Evolutionary conservation across 1,140 invertebrate species (phyloP), one percentile per base, ranked within the genome.

Genomic region (Apocrypta bakeri): DNA sequence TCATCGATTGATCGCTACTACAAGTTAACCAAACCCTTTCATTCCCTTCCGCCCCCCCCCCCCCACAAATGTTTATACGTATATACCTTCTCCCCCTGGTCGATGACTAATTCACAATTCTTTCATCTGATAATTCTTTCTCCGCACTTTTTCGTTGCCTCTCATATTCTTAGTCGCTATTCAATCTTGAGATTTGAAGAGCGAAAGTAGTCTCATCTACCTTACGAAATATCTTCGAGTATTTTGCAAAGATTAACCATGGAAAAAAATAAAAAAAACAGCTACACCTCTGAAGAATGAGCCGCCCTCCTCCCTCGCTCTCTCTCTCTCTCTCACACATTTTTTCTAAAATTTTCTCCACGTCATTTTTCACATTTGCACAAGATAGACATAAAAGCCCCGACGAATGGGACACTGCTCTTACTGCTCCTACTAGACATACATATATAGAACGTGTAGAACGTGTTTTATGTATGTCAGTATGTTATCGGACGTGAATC

Each of bases 1-100:
- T 73, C 48, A 79, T 79, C 66, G 71, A 78, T 71, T 79, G 64
- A 56, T 79, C 12, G 68, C 68, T 72, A 48, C 68, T 64, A 66
- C 33, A 73, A 66, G 31, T 79, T 78, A 73, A 73, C 68, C 6
- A 17, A 79, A 79, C 74, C 56, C 56, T 77, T 40, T 8, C 25
- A 29, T 40, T 21, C 64, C 11, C 66, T n/a, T 11, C 33, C 74
- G 37, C 21, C n/a, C 25, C 42, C 63, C 25, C 64, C 11, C 66
- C 29, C 21, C 33, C 74, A 56, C 21, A 72, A 61, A 77, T 72
- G 29, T 71, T 24, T 27, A 27, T 77, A 27, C 8, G 9, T 42
- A 69, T 68, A 33, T 9, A 81, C 37, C 31, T 21, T 3, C 48
- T 80, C 29, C 29, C 31, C 27, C 25, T 71, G 7, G 37, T 71